A percentile compares a stretch with the other conserved stretches of the same genome.
These are phyloP conservation scores for Etheostoma nigrum DNA, from an alignment of 2,797 vertebrate genomes.

Conservation along the genomic window DNA sequence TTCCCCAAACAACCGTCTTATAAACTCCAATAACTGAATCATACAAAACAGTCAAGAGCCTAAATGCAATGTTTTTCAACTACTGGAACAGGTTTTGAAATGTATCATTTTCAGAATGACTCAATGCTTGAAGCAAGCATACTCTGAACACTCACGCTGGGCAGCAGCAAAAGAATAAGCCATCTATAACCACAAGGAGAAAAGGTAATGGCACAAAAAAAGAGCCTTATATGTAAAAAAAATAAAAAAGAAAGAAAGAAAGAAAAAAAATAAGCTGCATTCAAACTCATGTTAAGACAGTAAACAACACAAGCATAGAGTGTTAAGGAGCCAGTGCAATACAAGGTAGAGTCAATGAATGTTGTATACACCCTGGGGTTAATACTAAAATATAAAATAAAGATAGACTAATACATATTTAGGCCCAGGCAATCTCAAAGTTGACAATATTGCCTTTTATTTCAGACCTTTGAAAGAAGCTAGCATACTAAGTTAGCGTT, in stretches of 20 bases:
- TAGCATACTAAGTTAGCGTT: background rate
- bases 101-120: constrained; percentile 31
- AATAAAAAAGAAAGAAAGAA: background rate
- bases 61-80: constrained; percentile 2
- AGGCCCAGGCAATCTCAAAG: background rate
- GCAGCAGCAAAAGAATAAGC: constrained; percentile 33
- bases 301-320: constrained; percentile 8
- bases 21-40: background rate
- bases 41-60: background rate
- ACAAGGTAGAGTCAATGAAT: too few relatives aligned
- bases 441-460: background rate
- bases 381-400: background rate
- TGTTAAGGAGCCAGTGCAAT: background rate
- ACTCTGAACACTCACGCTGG: constrained; percentile 37
- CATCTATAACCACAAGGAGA: constrained; percentile 24
- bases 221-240: background rate
- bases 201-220: constrained; percentile 10
- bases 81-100: constrained; percentile 5
- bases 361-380: background rate
- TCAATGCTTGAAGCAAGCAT: constrained; percentile 14
- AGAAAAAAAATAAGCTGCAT: background rate
- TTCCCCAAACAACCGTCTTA: background rate
- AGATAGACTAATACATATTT: constrained; percentile 2
- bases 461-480: too few relatives aligned
- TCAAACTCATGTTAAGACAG: constrained; percentile 18